Percentiles rank a stretch among this genome's conserved stretches.
Evolutionary conservation across 2,797 vertebrate genomes (phyloP).

Genomic region (Lepus oiostolus): DNA sequence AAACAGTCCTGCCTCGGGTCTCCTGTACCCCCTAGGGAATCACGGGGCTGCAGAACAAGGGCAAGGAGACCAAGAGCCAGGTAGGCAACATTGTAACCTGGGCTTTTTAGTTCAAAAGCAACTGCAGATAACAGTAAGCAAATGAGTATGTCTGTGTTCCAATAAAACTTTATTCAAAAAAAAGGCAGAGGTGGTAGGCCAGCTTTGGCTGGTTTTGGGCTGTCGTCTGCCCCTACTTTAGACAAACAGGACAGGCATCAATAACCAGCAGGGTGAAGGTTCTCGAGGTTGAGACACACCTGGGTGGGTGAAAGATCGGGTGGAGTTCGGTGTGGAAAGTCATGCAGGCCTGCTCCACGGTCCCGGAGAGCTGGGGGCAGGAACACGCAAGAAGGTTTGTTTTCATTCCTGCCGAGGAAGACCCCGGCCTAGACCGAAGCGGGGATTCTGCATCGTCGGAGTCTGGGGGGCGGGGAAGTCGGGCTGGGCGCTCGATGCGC

Average conservation of each 20-base stretch:
- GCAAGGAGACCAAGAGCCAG: neutral
- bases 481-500: neutral
- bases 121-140: neutral
- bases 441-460: neutral
- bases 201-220: neutral
- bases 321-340: neutral
- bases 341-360: too few species aligned
- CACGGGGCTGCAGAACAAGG: neutral
- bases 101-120: neutral
- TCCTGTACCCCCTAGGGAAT: neutral
- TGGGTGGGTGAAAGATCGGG: neutral
- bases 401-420: neutral
- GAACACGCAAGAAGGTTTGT: neutral
- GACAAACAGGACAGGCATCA: neutral
- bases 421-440: neutral
- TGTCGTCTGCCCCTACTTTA: neutral
- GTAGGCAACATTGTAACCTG: neutral
- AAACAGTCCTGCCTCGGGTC: neutral
- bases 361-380: too few species aligned
- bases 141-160: neutral
- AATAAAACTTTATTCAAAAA: slow-evolving; percentile 36
- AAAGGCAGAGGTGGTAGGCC: neutral
- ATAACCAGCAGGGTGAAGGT: neutral
- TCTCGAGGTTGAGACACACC: neutral
- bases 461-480: neutral